phyloP scores from a whole-genome alignment of 2,113 vertebrate species.

The Eubucco bourcierii region DNA sequence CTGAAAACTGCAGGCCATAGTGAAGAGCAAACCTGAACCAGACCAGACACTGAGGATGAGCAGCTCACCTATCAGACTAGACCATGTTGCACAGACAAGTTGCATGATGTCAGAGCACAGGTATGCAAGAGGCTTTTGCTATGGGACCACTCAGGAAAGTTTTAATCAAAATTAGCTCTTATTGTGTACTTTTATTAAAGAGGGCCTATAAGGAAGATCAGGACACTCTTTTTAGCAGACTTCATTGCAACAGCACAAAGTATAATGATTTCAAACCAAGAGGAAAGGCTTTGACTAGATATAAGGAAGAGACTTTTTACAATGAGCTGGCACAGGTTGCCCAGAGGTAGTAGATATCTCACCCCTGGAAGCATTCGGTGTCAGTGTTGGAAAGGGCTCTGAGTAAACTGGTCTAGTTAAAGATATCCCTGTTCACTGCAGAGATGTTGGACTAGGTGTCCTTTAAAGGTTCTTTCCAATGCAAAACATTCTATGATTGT shows the following conservation, averaged over 20 bases:
- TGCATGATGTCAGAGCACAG: not conserved
- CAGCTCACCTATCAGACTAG: not conserved
- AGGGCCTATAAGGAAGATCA: not conserved
- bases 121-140: not conserved
- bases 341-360: not conserved
- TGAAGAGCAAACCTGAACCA: not conserved
- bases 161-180: not conserved
- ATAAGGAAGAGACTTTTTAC: not conserved
- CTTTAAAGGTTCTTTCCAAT: not conserved
- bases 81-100: not conserved
- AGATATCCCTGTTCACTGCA: not conserved
- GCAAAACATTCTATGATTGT: not conserved
- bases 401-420: not conserved
- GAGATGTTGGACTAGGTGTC: not conserved
- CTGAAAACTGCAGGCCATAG: not conserved
- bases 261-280: not conserved
- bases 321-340: not conserved
- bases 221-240: not conserved
- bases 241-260: not conserved
- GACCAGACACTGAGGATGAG: not conserved
- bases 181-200: not conserved
- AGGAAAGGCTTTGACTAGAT: not conserved
- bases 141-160: not conserved
- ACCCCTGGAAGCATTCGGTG: not conserved
- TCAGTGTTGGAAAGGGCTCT: not conserved